phyloP scores from a whole-genome alignment of 37 sponge, comb jelly and placozoan genomes.

The Corticium candelabrum region DNA sequence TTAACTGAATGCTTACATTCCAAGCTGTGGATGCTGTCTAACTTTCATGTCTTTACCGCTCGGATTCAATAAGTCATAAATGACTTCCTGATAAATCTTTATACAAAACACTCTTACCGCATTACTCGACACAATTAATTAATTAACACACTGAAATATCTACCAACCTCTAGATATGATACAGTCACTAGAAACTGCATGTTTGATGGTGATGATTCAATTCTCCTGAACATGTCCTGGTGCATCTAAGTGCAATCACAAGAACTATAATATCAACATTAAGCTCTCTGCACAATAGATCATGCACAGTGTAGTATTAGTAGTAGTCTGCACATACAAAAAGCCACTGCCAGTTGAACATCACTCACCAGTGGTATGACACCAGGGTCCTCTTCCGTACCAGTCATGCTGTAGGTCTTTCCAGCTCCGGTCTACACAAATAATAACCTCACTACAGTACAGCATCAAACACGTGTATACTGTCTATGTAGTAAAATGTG shows the following conservation, averaged over 20 bases:
- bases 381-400: slow-evolving; percentile 12
- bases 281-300: not conserved
- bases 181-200: slow-evolving; percentile 1
- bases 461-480: not conserved
- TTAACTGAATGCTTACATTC: not conserved
- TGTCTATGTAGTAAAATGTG: not conserved
- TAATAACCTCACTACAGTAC: not conserved
- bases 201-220: not conserved
- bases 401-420: slow-evolving; percentile 8
- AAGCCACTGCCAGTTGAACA: not conserved
- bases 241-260: slow-evolving; percentile 12
- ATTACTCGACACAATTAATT: not conserved
- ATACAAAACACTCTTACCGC: not conserved
- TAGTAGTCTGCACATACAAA: not conserved
- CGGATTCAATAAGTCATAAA: slow-evolving; percentile 23
- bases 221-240: not conserved
- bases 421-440: not conserved
- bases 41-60: slow-evolving; percentile 16
- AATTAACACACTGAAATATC: not conserved
- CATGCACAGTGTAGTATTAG: not conserved
- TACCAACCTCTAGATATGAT: slow-evolving; percentile 16
- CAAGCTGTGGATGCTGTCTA: slow-evolving; percentile 17
- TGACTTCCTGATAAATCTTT: slow-evolving; percentile 17
- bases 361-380: slow-evolving; percentile 6
- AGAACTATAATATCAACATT: not conserved